Base-by-base conservation (phyloP, 1,140 invertebrate genomes). In the Aphaenogaster floridana region DNA sequence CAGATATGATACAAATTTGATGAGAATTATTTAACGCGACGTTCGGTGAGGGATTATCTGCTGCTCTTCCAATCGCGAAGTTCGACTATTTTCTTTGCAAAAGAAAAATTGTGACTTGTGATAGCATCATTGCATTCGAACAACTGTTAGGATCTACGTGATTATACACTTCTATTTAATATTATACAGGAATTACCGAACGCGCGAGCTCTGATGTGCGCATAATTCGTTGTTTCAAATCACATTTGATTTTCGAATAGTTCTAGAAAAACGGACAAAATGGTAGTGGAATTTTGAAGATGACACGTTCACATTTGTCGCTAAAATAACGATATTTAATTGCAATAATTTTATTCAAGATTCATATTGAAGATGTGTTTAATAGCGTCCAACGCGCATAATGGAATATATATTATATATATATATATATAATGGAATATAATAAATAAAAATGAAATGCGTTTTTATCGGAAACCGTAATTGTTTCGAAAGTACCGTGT, bases 171-270 rank as follows among this genome's bases (percentile, higher is more conserved):
- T 74, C 28, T 74, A 48, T 84, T 48, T 50, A 63, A 84, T 36
- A 76, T 61, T 76, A 21, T 61, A 61, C 42, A 61, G 61, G 69
- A 76, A 84, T 83, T 74, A 76, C 11, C 17, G 48, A 42, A 61
- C n/a, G 34, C 13, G 28, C 48, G n/a, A 68, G 48, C 34, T 83
- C 57, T 83, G 42, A 74, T 74, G 54, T 74, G 39, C 45, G 80
- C 68, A 72, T 59, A 74, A 61, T 86, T 86, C 85, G 85, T 86
- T 86, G 85, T 86, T 39, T 71, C 28, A 36, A 28, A 86, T 86
- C 78, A 86, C 63, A 83, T 86, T 71, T 69, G 66, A 86, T 66
- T 68, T 28, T 34, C n/a, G 59, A 79, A 79, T 21, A 36, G 15
- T n/a, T 77, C 42, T 66, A 87, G 66, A 85, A 63, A 86, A 86